phyloP scores from a whole-genome alignment of 2,797 vertebrate species.

The Clarias laeviceps region DNA sequence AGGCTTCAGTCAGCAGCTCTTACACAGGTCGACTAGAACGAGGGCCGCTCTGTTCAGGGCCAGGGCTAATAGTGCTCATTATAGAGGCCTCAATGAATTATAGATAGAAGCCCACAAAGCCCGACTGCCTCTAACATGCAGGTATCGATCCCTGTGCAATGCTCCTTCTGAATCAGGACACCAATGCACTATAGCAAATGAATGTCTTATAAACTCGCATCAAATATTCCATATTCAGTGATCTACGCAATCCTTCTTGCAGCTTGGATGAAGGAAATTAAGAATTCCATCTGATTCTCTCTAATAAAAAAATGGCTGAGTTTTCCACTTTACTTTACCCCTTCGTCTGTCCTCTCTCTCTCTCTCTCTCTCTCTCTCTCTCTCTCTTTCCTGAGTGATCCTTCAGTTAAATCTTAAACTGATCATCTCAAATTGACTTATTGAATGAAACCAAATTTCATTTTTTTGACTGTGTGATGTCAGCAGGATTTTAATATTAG shows the following conservation, averaged over 20 bases:
- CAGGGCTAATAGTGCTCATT: slow-evolving; percentile 55
- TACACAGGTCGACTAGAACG: slow-evolving; percentile 35
- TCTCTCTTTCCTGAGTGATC: background rate
- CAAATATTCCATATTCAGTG: slow-evolving; percentile 47
- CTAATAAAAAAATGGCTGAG: background rate
- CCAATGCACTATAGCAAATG: slow-evolving; percentile 36
- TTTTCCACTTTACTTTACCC: background rate
- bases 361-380: background rate
- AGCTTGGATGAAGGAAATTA: slow-evolving; percentile 34
- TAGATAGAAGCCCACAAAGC: slow-evolving; percentile 51
- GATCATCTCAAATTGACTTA: background rate
- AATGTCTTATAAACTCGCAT: slow-evolving; percentile 51
- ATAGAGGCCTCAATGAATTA: slow-evolving; percentile 56
- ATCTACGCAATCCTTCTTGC: slow-evolving; percentile 32
- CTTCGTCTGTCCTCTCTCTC: background rate
- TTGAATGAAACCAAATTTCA: background rate
- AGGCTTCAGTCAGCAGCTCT: slow-evolving; percentile 14
- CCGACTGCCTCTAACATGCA: slow-evolving; percentile 49
- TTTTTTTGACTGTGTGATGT: background rate
- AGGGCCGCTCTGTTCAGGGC: slow-evolving; percentile 38
- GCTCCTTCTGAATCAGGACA: slow-evolving; percentile 47
- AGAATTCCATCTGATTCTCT: slow-evolving; percentile 16
- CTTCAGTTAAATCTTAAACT: background rate
- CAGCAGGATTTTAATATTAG: background rate
- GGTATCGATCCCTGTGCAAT: slow-evolving; percentile 53